Percentiles rank a stretch among this genome's conserved stretches.
Evolutionary conservation across 2,888 invertebrate species (phyloP).

Genomic region (Drosophila yooni): DNA sequence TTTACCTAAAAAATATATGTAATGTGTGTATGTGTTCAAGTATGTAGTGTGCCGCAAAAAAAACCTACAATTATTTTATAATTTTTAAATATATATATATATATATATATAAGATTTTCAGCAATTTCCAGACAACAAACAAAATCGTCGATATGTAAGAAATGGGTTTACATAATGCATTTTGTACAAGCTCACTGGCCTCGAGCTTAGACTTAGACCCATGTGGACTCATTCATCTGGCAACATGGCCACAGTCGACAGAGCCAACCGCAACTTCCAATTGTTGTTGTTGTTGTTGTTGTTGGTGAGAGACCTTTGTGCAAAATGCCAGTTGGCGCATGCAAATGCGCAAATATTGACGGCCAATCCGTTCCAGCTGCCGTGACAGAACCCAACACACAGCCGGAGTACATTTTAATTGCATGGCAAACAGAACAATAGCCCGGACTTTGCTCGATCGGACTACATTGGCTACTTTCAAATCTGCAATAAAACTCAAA

Average conservation of each 20-base stretch:
- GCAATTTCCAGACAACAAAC: constrained; percentile 63
- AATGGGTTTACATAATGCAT: constrained; percentile 69
- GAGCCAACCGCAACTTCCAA: constrained; percentile 46
- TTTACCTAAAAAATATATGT: constrained; percentile 41
- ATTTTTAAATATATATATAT: constrained; percentile 14
- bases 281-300: background rate
- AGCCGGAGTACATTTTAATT: constrained; percentile 67
- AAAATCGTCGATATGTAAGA: constrained; percentile 42
- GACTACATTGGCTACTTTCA: constrained; percentile 37
- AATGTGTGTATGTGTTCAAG: constrained; percentile 4
- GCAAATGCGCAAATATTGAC: constrained; percentile 67
- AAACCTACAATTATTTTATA: constrained; percentile 68
- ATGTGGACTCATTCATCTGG: constrained; percentile 32
- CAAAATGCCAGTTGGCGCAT: constrained; percentile 78
- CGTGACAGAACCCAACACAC: constrained; percentile 46
- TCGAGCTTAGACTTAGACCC: constrained; percentile 54
- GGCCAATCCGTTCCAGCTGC: constrained; percentile 31
- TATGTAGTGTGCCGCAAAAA: constrained; percentile 14
- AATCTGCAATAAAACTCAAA: constrained; percentile 37
- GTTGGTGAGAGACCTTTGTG: constrained; percentile 53
- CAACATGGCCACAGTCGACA: constrained; percentile 7
- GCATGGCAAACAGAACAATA: constrained; percentile 69
- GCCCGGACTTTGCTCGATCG: constrained; percentile 33
- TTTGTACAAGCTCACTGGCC: constrained; percentile 52
- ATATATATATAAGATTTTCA: constrained; percentile 34